Conservation (phyloP, 1,140 invertebrate species). For the Zaprionus nigranus region DNA sequence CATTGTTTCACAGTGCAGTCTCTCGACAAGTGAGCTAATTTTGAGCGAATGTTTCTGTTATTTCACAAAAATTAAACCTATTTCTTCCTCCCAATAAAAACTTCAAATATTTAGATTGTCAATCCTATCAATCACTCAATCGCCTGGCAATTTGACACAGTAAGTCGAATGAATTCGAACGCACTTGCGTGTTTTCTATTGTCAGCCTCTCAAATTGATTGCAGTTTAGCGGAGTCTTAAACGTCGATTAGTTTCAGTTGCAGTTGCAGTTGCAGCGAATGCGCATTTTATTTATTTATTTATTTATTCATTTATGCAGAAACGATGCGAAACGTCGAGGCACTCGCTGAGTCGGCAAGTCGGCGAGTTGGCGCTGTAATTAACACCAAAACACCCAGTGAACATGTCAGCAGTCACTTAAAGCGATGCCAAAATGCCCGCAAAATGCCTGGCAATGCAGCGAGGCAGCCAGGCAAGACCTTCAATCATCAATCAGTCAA, state of each 20-base stretch:
- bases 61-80: neutral
- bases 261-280: slow-evolving; percentile 10
- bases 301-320: slow-evolving; percentile 53
- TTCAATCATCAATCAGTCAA: slow-evolving; percentile 75
- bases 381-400: slow-evolving; percentile 71
- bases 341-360: slow-evolving; percentile 19
- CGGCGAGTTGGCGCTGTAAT: slow-evolving; percentile 54
- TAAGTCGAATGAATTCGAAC: neutral
- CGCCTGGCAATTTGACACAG: neutral
- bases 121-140: neutral
- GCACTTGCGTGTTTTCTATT: neutral
- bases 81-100: neutral
- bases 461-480: slow-evolving; percentile 32
- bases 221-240: slow-evolving; percentile 26
- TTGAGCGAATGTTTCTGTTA: neutral
- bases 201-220: neutral
- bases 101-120: neutral
- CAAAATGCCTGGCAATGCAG: slow-evolving; percentile 13
- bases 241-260: slow-evolving; percentile 21
- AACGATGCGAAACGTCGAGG: slow-evolving; percentile 43
- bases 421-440: slow-evolving; percentile 44
- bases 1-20: neutral
- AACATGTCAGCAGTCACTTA: slow-evolving; percentile 76
- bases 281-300: slow-evolving; percentile 8
- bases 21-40: neutral